phyloP scores from a whole-genome alignment of 2,113 vertebrate species.

The pig (Sus scrofa) region DNA sequence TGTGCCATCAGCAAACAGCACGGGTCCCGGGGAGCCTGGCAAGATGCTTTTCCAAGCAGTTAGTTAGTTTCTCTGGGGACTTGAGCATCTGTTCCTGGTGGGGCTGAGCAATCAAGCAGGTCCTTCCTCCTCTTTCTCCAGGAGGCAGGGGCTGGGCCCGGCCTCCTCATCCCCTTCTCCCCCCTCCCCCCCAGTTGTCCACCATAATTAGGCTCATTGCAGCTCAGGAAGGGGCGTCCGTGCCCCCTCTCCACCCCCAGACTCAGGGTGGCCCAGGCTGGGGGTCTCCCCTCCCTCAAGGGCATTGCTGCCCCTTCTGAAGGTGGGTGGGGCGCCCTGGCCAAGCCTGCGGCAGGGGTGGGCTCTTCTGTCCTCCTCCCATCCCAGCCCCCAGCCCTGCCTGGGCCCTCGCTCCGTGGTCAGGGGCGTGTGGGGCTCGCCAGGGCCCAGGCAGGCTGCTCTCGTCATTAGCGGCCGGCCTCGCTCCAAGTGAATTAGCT shows the following conservation, averaged over 20 bases:
- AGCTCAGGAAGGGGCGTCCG: neutral
- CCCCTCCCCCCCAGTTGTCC: neutral
- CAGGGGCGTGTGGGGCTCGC: neutral
- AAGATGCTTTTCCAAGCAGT: slow-evolving; percentile 14
- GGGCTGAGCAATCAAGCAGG: accelerated
- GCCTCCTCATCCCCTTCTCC: too few relatives aligned
- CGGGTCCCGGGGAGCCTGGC: neutral
- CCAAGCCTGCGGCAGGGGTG: neutral
- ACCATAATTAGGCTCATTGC: neutral
- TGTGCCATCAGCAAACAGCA: neutral
- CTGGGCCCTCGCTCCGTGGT: neutral
- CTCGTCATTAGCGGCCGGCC: neutral
- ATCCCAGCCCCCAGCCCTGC: too few relatives aligned
- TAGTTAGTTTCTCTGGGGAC: slow-evolving; percentile 46
- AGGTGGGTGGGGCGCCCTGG: neutral
- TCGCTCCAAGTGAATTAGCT: slow-evolving; percentile 69
- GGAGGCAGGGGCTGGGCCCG: neutral
- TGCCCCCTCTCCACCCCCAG: neutral
- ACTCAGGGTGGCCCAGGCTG: neutral
- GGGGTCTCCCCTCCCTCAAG: neutral
- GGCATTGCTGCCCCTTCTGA: neutral
- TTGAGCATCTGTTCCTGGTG: slow-evolving; percentile 25
- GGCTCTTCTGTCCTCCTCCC: neutral
- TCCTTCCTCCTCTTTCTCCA: slow-evolving; percentile 74
- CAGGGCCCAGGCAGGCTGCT: neutral